phyloP scores from a whole-genome alignment of 2,113 vertebrate genomes.

The Bubo bubo region DNA sequence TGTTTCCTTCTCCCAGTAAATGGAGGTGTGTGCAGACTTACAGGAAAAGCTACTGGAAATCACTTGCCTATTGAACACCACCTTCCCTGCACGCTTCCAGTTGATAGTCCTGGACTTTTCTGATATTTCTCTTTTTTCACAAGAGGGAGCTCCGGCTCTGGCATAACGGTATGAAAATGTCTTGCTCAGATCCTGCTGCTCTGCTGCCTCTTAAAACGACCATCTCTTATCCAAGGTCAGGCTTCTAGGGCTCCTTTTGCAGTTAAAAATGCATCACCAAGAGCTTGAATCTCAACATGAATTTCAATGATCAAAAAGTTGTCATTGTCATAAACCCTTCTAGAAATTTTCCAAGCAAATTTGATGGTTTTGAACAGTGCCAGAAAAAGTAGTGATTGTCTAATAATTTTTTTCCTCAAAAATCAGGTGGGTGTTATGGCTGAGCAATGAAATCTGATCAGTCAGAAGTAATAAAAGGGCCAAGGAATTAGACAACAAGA shows the following conservation, averaged over 20 bases:
- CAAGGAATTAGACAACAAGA: neutral
- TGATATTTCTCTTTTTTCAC: conserved; percentile 33
- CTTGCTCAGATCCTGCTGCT: neutral
- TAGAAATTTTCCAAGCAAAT: neutral
- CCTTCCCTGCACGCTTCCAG: neutral
- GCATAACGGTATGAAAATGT: accelerated
- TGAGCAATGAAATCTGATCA: neutral
- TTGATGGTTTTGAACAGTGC: neutral
- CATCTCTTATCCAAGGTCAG: neutral
- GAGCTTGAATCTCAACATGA: neutral
- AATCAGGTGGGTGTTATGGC: neutral
- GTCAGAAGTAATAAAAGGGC: neutral
- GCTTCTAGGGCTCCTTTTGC: neutral
- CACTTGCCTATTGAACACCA: neutral
- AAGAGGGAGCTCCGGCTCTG: conserved; percentile 65
- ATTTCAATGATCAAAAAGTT: neutral
- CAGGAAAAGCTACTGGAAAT: neutral
- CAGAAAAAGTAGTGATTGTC: neutral
- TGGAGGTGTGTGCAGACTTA: neutral
- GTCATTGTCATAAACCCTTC: neutral
- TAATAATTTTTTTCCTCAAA: neutral
- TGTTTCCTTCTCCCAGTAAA: neutral
- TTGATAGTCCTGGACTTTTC: neutral
- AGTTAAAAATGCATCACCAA: neutral
- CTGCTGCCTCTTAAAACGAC: neutral